Evolutionary conservation across 1,140 invertebrate species (phyloP), one percentile per base, ranked within the genome.

Genomic region (Sycobia sp.): DNA sequence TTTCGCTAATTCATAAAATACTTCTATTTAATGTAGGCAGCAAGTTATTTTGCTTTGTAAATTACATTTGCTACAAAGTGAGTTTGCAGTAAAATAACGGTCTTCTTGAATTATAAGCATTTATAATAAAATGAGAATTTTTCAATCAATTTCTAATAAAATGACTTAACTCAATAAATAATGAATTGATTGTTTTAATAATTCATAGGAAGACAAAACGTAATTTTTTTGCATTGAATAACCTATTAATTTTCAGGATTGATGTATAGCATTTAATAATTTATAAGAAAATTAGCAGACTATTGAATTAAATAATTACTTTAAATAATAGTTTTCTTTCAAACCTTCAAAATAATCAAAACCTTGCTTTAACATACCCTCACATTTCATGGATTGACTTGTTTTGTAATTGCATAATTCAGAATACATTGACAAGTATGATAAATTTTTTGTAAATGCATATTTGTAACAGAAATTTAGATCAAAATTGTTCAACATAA

Each of bases 1-100:
- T 75, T 77, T 69, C 71, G 62, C 66, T 60, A 51, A 73, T 54
- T 61, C 18, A 49, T 41, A 16, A 57, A 53, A 55, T 32, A 60
- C 23, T 39, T 62, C 34, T 59, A 59, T 63, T 46, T 62, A 34
- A 62, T 46, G 16, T n/a, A 61, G 27, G n/a, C 23, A 49, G 23
- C 51, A 34, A 44, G 46, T 56, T 46, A 36, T 61, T 49, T 67
- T 61, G 55, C 59, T 62, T 34, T 32, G 57, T 50, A 61, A 55
- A 47, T 67, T 58, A 62, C 59, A 39, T 62, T 62, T 38, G n/a
- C 36, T 29, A 57, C 44, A 46, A 62, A 51, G 46, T 62, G 57
- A 65, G 22, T 49, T 63, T 62, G 18, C 22, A 61, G 32, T 57
- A 8, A 22, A 49, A 56, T 23, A 49, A 29, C 23, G 39, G 32